Base-by-base conservation (phyloP, 2,888 invertebrate species). In the Watsonalla binaria region DNA sequence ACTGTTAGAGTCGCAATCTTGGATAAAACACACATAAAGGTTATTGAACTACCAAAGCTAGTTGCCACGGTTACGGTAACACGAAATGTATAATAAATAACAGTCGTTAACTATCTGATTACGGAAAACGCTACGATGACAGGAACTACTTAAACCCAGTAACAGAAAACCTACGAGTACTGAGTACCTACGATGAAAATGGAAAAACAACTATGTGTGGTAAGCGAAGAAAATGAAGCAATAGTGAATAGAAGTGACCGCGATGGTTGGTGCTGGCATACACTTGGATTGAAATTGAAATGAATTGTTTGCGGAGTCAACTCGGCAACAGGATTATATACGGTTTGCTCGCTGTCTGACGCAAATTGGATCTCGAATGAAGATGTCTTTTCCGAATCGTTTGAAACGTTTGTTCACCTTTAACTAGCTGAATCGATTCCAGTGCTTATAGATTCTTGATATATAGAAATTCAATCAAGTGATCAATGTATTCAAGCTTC, bases 271-370 rank as follows among this genome's bases (percentile, higher is more conserved):
- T 62, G 65, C 66, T 70, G 73, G 70, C 74, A 71, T 61, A 68
- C 75, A 70, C 76, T 75, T 69, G 70, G 74, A 81, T 78, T 79
- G 80, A 76, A 85, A 86, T 82, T 80, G 81, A 83, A 86, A 86
- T 87, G 80, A 85, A 86, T 85, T 86, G 88, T 88, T 86, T 84
- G 84, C 76, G 59, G 76, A 81, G 81, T 77, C 75, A 70, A 76
- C 78, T 70, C 62, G 65, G 67, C 71, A 68, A 68, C 76, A 72
- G 74, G 75, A 77, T 78, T 78, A 78, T 78, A 72, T 80, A 84
- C 74, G 82, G 84, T 77, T 79, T 72, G 71, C 74, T 72, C 73
- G 61, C 72, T 62, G 73, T 67, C 68, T 62, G 55, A 71, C 74
- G 79, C 76, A 81, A 84, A 86, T 86, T 87, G 84, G 76, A 83